Base-by-base conservation (phyloP, 2,113 vertebrate species). In the Campylomormyrus numenius region DNA sequence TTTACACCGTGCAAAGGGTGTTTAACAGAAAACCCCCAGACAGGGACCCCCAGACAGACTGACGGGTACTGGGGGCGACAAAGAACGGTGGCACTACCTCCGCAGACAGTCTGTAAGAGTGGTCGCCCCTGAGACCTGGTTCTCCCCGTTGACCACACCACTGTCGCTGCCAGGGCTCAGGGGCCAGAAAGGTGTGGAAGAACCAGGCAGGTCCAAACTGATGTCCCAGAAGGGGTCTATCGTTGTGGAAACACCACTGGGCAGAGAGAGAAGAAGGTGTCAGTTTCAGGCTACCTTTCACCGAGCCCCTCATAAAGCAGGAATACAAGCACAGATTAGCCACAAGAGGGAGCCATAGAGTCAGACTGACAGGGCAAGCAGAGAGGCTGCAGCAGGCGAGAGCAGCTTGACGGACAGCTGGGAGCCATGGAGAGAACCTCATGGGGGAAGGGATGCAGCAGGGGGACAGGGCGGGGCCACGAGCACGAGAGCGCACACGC, bases 151-250 rank as follows among this genome's bases (percentile, higher is more conserved):
- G 8, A 99, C 96, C 9, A 97, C 96, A 9, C 97, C 97, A 93
- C 97, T 96, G 48, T 99, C 98, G 1, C 97, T 97, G 87, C 98
- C 98, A 0, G 98, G 98, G 89, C 98, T 99, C 92, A 99, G 96
- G 0, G 98, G 98, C 98, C 98, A 99, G 96, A 99, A 99, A 0
- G 97, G 98, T 3, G 98, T 99, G 53, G 98, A 99, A 1, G 98
- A 99, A 91, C 98, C 98, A 0, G 98, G 98, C 91, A 99, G 95
- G 93, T 99, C 98, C 94, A 99, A 94, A 91, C 98, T 99, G 95
- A 99, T 99, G 95, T 99, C 98, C 98, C 98, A 99, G 92, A 99
- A 99, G 0, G 98, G 98, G 93, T 99, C 98, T 96, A 99, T 99
- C 17, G 98, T 99, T 2, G 98, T 99, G 91, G 98, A 99, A 93